Percentiles rank a stretch among this genome's conserved stretches.
Conservation (phyloP, 92 coral and sea anemone species). For the Porites evermanni region DNA sequence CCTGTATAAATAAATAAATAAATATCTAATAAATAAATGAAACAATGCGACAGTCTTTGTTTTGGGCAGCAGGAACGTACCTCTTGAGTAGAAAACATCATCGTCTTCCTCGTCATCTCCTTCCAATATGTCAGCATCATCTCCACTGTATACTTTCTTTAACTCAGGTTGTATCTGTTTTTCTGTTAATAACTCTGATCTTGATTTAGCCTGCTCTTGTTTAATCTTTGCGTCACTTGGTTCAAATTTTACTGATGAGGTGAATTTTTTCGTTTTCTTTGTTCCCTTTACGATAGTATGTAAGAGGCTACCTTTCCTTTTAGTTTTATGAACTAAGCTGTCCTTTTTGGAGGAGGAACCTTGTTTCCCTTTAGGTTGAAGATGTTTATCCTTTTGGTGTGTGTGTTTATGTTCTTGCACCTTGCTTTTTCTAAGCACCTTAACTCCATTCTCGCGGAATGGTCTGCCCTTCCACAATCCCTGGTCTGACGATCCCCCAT, state of each 20-base stretch:
- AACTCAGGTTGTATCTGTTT: constrained; percentile 12
- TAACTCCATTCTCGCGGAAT: constrained; percentile 32
- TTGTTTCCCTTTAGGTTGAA: neutral
- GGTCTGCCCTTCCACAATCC: constrained; percentile 39
- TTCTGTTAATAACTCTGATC: constrained; percentile 19
- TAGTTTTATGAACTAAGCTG: neutral
- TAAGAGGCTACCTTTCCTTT: neutral
- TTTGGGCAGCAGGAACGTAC: neutral
- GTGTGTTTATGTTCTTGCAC: constrained; percentile 31
- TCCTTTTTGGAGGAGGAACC: neutral
- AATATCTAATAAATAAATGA: too few species aligned
- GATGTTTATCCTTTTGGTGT: neutral
- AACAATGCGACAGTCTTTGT: neutral
- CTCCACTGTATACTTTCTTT: constrained; percentile 6
- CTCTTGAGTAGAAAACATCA: constrained; percentile 19
- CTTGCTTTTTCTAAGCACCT: constrained; percentile 41
- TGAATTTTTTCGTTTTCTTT: neutral
- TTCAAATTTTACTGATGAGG: neutral
- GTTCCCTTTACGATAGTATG: constrained; percentile 10
- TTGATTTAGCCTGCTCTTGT: neutral
- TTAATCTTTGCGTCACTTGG: neutral
- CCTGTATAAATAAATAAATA: too few species aligned
- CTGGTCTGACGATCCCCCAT: neutral
- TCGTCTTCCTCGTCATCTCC: constrained; percentile 47
- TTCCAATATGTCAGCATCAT: constrained; percentile 34